A percentile compares a stretch with the other conserved stretches of the same genome.
Conservation (phyloP, 2,113 vertebrate species). For the Nothocercus nigrocapillus region DNA sequence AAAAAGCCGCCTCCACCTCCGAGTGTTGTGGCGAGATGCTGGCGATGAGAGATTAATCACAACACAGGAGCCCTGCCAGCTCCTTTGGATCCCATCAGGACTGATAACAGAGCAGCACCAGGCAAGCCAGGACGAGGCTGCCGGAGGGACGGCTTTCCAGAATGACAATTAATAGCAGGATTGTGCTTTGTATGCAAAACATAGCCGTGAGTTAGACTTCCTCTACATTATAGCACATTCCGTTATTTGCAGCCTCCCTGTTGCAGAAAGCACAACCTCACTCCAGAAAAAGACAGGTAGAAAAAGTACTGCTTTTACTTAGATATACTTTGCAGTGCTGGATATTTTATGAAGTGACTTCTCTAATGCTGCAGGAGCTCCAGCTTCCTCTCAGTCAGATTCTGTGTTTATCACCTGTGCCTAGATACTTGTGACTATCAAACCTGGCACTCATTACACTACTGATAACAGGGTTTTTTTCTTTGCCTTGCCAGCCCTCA, state of each 20-base stretch:
- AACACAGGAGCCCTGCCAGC: constrained; percentile 31
- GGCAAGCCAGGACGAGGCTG: constrained; percentile 8
- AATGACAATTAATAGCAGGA: constrained; percentile 55
- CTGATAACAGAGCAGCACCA: constrained; percentile 29
- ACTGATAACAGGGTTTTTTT: background rate
- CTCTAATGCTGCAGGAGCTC: background rate
- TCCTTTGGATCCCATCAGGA: constrained; percentile 32
- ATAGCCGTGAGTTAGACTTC: background rate
- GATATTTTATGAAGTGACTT: background rate
- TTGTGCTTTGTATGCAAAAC: constrained; percentile 2
- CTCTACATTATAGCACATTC: background rate
- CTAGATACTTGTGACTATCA: background rate
- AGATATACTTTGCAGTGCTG: background rate
- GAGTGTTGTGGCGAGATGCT: background rate
- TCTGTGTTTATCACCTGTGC: background rate
- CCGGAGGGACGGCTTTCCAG: constrained; percentile 6
- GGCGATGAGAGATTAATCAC: constrained; percentile 38
- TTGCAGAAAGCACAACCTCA: background rate
- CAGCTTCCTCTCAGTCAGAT: background rate
- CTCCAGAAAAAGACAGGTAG: fast-evolving
- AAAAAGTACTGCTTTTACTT: background rate
- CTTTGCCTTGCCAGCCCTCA: background rate
- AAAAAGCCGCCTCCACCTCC: background rate
- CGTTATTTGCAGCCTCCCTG: fast-evolving
- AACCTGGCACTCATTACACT: background rate